Evolutionary conservation across 2,797 vertebrate species (phyloP), one percentile per base, ranked within the genome.

Genomic region (Platalea minor): DNA sequence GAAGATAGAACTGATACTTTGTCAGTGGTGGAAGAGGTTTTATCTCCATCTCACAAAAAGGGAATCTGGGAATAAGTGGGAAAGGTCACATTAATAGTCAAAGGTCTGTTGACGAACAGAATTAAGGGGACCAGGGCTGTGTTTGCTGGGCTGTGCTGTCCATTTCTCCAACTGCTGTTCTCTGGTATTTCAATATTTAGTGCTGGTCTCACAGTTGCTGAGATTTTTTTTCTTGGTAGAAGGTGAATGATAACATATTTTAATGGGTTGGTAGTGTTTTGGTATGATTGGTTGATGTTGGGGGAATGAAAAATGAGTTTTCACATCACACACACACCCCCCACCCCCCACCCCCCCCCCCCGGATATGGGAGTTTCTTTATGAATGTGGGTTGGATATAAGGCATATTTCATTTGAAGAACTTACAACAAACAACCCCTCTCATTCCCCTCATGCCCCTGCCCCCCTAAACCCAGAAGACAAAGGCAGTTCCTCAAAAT

Each of bases 351-450:
- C n/a, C n/a, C n/a, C n/a, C n/a, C n/a, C n/a, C n/a, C n/a, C 35
- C 35, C 35, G 35, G 21, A 48, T 77, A 31, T 9, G 7, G 33
- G 33, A 5, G 23, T 89, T 91, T 85, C 16, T 72, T 67, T 67
- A 17, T 39, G 23, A 45, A 51, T 33, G 16, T 81, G 65, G 17
- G 2, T 84, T 81, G 65, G 20, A 7, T 46, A 20, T 70, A 26
- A 37, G 5, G 14, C 7, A 8, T 63, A n/a, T 80, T 89, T 73
- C 57, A 53, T 61, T 74, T 74, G 29, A 67, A 77, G 31, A 84
- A 78, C 33, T 41, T 57, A 14, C 0, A 83, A 33, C 9, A 46
- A 69, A 19, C 15, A 60, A 14, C 11, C 2, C 2, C 5, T 0
- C 0, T 76, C 29, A 19, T 56, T 88, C 20, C 23, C 1, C 13